Percentiles rank a stretch among this genome's conserved stretches.
Conservation (phyloP, 53 echinoderm and acorn worm genomes). For the Temnopleurus reevesii region DNA sequence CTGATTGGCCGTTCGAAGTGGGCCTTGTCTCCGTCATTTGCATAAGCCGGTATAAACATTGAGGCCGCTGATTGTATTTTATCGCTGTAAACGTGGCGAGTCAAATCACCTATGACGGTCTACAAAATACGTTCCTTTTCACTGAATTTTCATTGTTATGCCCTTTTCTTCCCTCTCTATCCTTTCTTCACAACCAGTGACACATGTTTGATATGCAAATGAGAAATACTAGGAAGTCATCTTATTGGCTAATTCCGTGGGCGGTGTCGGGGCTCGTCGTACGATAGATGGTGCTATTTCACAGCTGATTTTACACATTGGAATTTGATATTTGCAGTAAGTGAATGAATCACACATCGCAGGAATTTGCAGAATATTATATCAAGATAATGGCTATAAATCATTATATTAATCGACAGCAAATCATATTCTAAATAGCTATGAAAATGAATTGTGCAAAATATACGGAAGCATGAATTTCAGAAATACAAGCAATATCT, state of each 20-base stretch:
- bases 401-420: too few relatives aligned
- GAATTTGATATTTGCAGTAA: too few relatives aligned
- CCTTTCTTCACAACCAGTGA: neutral
- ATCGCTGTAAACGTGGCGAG: neutral
- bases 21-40: constrained; percentile 41
- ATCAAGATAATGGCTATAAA: too few relatives aligned
- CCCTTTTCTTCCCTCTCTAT: neutral
- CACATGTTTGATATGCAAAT: neutral
- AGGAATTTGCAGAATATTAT: too few relatives aligned
- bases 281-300: neutral
- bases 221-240: neutral
- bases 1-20: constrained; percentile 19
- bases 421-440: too few relatives aligned
- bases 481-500: too few relatives aligned
- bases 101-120: neutral
- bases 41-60: constrained; percentile 52
- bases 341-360: too few relatives aligned
- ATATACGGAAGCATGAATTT: too few relatives aligned
- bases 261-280: constrained; percentile 16
- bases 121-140: neutral
- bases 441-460: too few relatives aligned
- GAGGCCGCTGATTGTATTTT: neutral
- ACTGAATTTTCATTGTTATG: neutral
- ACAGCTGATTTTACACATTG: constrained; percentile 12
- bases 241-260: neutral